These are phyloP conservation scores for Aleiodes testaceus DNA, from an alignment of 2,888 invertebrate species.

Conservation along the genomic window DNA sequence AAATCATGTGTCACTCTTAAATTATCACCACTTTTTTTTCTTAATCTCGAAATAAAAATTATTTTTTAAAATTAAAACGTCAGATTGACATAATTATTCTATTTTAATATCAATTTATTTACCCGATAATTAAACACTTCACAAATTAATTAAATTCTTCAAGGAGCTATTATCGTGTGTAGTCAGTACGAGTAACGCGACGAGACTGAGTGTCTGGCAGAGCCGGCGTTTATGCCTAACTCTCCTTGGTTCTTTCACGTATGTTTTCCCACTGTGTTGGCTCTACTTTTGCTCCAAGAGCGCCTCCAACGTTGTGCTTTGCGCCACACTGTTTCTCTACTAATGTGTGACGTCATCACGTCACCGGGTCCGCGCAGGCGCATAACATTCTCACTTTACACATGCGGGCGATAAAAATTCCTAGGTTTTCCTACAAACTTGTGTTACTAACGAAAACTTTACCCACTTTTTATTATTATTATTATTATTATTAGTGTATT, in stretches of 20 bases:
- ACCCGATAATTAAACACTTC: background rate
- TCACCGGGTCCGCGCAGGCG: constrained; percentile 49
- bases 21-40: constrained; percentile 1
- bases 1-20: constrained; percentile 5
- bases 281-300: constrained; percentile 36
- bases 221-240: constrained; percentile 53
- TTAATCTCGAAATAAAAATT: background rate
- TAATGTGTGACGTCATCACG: constrained; percentile 46
- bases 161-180: constrained; percentile 24
- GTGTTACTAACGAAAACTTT: constrained; percentile 25
- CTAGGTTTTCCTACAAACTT: background rate
- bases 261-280: constrained; percentile 34
- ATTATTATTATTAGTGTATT: background rate
- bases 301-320: constrained; percentile 34
- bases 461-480: background rate
- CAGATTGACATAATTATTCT: constrained; percentile 2
- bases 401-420: background rate
- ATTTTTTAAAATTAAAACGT: background rate
- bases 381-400: constrained; percentile 15
- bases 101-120: background rate
- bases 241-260: constrained; percentile 37
- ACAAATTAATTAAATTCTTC: constrained; percentile 2
- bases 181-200: constrained; percentile 61
- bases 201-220: constrained; percentile 71
- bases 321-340: constrained; percentile 22